phyloP scores from a whole-genome alignment of 2,113 vertebrate genomes.

The Oryzias melastigma region DNA sequence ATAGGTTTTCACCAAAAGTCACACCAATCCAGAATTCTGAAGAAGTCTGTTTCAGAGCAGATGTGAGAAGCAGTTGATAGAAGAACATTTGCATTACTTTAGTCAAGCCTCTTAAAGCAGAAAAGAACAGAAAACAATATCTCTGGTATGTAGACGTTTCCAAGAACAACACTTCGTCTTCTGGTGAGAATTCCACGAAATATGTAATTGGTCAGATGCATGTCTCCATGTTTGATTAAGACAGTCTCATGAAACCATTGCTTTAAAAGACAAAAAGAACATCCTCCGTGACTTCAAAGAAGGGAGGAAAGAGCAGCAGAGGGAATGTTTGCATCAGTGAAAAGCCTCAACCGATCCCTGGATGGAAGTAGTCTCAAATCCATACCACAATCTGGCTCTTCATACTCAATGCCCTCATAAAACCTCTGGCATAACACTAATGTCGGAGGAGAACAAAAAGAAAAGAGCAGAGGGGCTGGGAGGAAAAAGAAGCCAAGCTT shows the following conservation, averaged over 20 bases:
- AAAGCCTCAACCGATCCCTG: constrained; percentile 57
- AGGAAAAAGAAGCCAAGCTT: constrained; percentile 15
- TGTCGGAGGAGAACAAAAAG: constrained; percentile 41
- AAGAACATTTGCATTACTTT: neutral
- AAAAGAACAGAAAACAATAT: neutral
- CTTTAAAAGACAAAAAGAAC: constrained; percentile 27
- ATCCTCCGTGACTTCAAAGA: constrained; percentile 65
- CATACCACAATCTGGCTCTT: constrained; percentile 59
- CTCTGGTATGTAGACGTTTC: too few species aligned
- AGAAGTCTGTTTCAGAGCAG: neutral
- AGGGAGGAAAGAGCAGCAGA: constrained; percentile 11
- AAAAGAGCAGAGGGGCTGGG: constrained; percentile 9
- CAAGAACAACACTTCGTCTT: neutral
- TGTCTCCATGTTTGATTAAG: constrained; percentile 14
- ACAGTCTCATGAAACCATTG: constrained; percentile 12
- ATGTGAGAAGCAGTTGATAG: neutral
- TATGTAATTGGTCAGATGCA: constrained; percentile 1
- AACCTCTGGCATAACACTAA: constrained; percentile 48
- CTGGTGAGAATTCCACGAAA: neutral
- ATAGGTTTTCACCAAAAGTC: neutral
- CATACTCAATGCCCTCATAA: constrained; percentile 50
- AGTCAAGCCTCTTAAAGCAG: neutral
- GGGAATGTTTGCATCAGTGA: constrained; percentile 51
- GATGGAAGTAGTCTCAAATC: constrained; percentile 64
- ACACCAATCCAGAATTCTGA: neutral